Base-by-base conservation (phyloP, 2,113 vertebrate genomes). In the Megaptera novaeangliae region DNA sequence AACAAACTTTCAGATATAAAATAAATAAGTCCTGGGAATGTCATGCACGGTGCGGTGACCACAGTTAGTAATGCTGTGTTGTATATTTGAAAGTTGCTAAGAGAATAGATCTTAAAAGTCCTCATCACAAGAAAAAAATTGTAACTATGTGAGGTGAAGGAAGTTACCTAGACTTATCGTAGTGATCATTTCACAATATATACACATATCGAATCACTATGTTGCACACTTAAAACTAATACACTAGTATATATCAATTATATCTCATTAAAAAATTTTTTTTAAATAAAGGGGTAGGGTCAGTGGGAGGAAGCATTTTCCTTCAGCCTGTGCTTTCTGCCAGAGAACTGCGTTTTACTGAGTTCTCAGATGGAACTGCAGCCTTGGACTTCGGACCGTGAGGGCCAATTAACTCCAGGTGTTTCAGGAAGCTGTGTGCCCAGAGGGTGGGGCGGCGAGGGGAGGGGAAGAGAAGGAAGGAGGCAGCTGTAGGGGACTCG, bases 91-190 rank as follows among this genome's bases (percentile, higher is more conserved):
- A 82, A 59, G 64, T 14, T 61, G 49, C 49, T 34, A n/a, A 59
- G 21, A 82, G 36, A 27, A 27, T 27, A 69, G 46, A 69, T 69
- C 84, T 55, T 86, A 55, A 69, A 90, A 39, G 34, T 49, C 78
- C 72, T 92, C 66, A 46, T 61, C 49, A 61, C 31, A 61, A 82
- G 64, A 8, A 82, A 92, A 91, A 81, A 59, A 46, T 25, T 71
- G 36, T 72, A 46, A 82, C 39, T 27, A 17, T 25, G 49, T 81
- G 77, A 69, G 36, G 10, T 46, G 52, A 46, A 59, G 29, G 14
- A 12, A 44, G 71, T 88, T 71, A 29, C 41, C 89, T 69, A 91
- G 64, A n/a, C 14, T 71, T 81, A 25, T 13, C 14, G 15, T 59
- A 49, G 49, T 59, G 10, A 72, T 69, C 64, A 15, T 36, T 61